Conservation (phyloP, 2,888 invertebrate genomes). For the Liodrosophila aerea region DNA sequence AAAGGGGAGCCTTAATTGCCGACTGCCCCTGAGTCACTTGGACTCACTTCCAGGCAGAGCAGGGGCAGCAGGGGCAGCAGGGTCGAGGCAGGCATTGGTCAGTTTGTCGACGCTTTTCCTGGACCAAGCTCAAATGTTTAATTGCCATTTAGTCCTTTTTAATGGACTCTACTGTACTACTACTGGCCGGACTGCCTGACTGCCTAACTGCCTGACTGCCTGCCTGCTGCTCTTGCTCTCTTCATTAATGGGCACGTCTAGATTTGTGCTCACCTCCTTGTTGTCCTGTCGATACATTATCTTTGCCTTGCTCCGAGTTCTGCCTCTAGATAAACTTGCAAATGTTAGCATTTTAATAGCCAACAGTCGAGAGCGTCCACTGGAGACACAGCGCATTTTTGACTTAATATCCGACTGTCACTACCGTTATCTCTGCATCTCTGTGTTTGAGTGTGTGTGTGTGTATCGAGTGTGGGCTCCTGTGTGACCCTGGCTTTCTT, state of each 20-base stretch:
- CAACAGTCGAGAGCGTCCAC: conserved; percentile 17
- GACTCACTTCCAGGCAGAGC: neutral
- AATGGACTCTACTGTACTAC: conserved; percentile 69
- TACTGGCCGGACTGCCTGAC: neutral
- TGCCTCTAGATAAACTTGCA: conserved; percentile 72
- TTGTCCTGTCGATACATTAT: conserved; percentile 68
- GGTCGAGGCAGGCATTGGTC: conserved; percentile 31
- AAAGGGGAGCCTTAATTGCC: conserved; percentile 73
- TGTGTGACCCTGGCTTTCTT: conserved; percentile 6
- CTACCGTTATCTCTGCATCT: conserved; percentile 41
- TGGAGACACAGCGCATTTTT: conserved; percentile 60
- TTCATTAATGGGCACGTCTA: conserved; percentile 73
- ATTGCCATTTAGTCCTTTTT: conserved; percentile 80
- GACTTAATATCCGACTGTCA: conserved; percentile 61
- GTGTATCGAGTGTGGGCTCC: conserved; percentile 21
- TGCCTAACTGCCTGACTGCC: neutral
- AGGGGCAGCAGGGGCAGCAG: conserved; percentile 6
- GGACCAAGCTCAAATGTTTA: conserved; percentile 75
- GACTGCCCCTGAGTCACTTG: conserved; percentile 10
- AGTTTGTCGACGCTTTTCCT: conserved; percentile 32
- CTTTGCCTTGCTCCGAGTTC: conserved; percentile 22
- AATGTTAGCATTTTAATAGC: conserved; percentile 77
- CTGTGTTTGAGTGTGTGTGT: conserved; percentile 18
- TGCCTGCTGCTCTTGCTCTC: neutral
- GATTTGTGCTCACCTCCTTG: conserved; percentile 66